These are phyloP conservation scores for Empis stercorea DNA, from an alignment of 2,888 invertebrate genomes.

Conservation along the genomic window DNA sequence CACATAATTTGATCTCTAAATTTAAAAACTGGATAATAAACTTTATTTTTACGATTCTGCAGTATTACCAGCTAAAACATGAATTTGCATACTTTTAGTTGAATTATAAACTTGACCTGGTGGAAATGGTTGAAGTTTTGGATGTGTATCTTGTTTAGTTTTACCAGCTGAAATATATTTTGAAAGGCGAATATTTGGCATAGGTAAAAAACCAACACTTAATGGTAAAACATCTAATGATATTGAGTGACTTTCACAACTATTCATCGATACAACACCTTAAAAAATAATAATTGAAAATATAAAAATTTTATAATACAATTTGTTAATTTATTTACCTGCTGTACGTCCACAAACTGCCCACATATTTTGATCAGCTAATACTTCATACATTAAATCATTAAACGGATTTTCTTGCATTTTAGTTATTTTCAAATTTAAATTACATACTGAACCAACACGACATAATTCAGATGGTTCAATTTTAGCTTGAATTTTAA, in stretches of 20 bases:
- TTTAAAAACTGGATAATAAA: too few species aligned
- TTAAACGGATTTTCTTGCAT: conserved; percentile 36
- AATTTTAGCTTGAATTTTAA: conserved; percentile 52
- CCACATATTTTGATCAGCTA: conserved; percentile 88
- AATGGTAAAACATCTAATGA: conserved; percentile 85
- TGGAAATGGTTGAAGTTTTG: conserved; percentile 75
- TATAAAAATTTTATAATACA: not conserved
- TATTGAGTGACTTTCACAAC: conserved; percentile 56
- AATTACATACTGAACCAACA: conserved; percentile 75
- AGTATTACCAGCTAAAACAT: conserved; percentile 53
- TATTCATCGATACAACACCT: conserved; percentile 61
- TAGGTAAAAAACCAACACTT: conserved; percentile 77
- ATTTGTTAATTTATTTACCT: conserved; percentile 41
- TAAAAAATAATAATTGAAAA: conserved; percentile 16
- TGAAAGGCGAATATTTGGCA: conserved; percentile 76
- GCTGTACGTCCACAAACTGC: conserved; percentile 83
- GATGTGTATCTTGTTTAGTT: conserved; percentile 47
- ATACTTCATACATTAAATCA: conserved; percentile 80
- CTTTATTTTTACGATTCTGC: conserved; percentile 18
- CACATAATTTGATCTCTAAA: too few species aligned
- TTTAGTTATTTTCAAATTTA: conserved; percentile 59
- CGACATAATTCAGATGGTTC: conserved; percentile 80
- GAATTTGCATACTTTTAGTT: conserved; percentile 82
- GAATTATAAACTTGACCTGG: conserved; percentile 88
- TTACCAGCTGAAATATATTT: conserved; percentile 73